Percentiles rank a stretch among this genome's conserved stretches.
Conservation (phyloP, 2,888 invertebrate species). For the Apodemia zela region DNA sequence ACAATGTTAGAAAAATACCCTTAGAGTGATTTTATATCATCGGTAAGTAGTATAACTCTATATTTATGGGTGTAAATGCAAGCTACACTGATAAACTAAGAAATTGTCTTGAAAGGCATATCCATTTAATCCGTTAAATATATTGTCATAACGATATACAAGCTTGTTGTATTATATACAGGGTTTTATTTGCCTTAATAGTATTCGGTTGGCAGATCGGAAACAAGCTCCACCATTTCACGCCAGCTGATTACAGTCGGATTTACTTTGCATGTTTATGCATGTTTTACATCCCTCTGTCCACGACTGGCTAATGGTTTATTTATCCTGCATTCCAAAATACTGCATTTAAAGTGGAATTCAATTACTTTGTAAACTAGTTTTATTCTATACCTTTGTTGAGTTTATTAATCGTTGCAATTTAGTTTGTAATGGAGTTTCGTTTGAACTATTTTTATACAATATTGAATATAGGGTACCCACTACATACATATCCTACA, state of each 20-base stretch:
- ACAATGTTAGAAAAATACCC: too few species aligned
- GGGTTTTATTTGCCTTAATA: background rate
- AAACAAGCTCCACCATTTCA: slow-evolving; percentile 28
- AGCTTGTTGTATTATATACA: background rate
- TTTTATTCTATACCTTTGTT: slow-evolving; percentile 5
- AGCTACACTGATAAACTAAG: too few species aligned
- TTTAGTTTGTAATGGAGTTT: background rate
- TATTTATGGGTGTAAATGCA: too few species aligned
- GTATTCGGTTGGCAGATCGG: slow-evolving; percentile 23
- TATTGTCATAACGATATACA: too few species aligned
- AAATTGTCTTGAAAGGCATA: too few species aligned
- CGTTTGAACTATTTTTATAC: background rate
- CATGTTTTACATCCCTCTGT: slow-evolving; percentile 32
- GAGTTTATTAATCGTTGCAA: background rate
- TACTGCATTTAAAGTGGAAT: slow-evolving; percentile 32
- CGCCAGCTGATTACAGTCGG: slow-evolving; percentile 26
- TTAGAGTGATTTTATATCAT: too few species aligned
- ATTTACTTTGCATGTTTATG: slow-evolving; percentile 30
- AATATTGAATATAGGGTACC: too few species aligned
- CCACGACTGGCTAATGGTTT: slow-evolving; percentile 30
- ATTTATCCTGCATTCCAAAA: slow-evolving; percentile 33
- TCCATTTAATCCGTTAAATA: too few species aligned
- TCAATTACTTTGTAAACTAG: slow-evolving; percentile 30
- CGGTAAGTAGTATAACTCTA: too few species aligned
- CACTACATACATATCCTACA: too few species aligned